Conservation (phyloP, 2,113 vertebrate genomes). For the Kryptolebias marmoratus region DNA sequence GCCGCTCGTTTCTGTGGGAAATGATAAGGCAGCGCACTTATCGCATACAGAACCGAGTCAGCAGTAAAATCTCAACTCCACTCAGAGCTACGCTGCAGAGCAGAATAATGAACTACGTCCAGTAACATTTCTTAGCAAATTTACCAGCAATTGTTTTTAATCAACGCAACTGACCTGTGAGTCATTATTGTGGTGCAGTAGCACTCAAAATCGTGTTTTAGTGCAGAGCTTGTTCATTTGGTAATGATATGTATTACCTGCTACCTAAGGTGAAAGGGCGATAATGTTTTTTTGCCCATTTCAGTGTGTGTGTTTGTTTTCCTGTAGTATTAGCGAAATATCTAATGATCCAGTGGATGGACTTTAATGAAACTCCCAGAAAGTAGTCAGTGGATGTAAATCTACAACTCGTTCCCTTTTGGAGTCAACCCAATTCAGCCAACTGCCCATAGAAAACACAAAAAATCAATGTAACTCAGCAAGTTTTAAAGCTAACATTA, state of each 20-base stretch:
- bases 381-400: too few species aligned
- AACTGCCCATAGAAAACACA: too few species aligned
- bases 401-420: too few species aligned
- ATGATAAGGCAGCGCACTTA: slow-evolving; percentile 46
- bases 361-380: too few species aligned
- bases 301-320: too few species aligned
- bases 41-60: slow-evolving; percentile 18
- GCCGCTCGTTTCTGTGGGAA: slow-evolving; percentile 52
- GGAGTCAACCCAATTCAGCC: too few species aligned
- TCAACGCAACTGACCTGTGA: not conserved
- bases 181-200: not conserved
- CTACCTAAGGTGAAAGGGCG: too few species aligned
- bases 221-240: not conserved
- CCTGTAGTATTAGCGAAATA: too few species aligned
- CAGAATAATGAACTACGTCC: not conserved
- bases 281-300: too few species aligned
- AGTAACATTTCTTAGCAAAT: not conserved
- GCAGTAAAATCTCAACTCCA: slow-evolving; percentile 22
- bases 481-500: too few species aligned
- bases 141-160: not conserved
- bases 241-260: not conserved
- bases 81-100: not conserved
- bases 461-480: too few species aligned
- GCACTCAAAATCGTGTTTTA: not conserved
- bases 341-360: too few species aligned